Base-by-base conservation (phyloP, 2,113 vertebrate species). In the Gadus chalcogrammus region DNA sequence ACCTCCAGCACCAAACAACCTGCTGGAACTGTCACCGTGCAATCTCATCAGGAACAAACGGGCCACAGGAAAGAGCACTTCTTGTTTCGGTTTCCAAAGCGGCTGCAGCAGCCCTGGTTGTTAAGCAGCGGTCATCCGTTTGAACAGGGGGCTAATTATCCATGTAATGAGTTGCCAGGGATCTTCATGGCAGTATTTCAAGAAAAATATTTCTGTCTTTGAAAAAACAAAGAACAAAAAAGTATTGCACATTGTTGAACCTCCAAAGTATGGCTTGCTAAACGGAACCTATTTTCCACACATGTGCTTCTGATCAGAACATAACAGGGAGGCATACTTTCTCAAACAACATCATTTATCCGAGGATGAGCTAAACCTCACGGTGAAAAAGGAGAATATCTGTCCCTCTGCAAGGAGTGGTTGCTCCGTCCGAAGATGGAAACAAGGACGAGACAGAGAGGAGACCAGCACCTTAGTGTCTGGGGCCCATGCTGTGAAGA, bases 231-330 rank as follows among this genome's bases (percentile, higher is more conserved):
- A 52, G 68, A 67, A 15, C 56, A 70, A 60, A 42, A 48, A 28
- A 20, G 6, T 31, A 62, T 2, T 4, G 72, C 64, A 53, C 72
- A 69, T 71, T 81, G 72, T 71, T 69, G 42, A 70, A 64, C 71
- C 18, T 78, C 38, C 5, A 73, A 77, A 66, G 62, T 16, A 16
- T 61, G 79, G 67, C 75, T 75, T 73, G 5, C 38, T 42, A 42
- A 42, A 42, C 38, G 38, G 38, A 42, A 42, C 38, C 38, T 42
- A 42, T 69, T 71, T 63, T 78, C 73, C 65, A 79, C 78, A 80
- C 78, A 80, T 80, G 79, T 75, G 80, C 67, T 81, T 87, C 68
- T 72, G 69, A 82, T 79, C 59, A 82, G 75, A 79, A 73, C 74
- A 77, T 77, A 81, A 77, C 74, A 75, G 65, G 58, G 68, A 71